A percentile compares a stretch with the other conserved stretches of the same genome.
Evolutionary conservation across 2,113 vertebrate genomes (phyloP).

Genomic region (Sakesphorus luctuosus): DNA sequence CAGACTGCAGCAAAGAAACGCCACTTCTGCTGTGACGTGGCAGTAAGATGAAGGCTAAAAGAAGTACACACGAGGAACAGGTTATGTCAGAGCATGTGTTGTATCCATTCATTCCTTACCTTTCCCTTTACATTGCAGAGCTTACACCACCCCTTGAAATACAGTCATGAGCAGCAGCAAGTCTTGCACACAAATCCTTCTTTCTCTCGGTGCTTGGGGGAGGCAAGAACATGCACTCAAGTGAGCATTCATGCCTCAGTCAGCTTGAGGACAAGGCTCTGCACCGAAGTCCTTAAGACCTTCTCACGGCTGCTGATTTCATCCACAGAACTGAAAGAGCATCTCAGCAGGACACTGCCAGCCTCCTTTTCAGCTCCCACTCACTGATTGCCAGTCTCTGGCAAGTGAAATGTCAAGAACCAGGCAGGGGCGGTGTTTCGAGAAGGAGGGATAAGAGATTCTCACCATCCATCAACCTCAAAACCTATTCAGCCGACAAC

Average conservation of each 20-base stretch:
- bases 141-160: neutral
- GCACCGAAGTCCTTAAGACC: constrained; percentile 48
- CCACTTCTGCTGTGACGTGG: neutral
- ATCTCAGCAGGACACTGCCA: constrained; percentile 70
- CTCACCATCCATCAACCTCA: constrained; percentile 79
- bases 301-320: constrained; percentile 66
- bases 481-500: constrained; percentile 72
- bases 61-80: fast-evolving
- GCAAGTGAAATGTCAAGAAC: constrained; percentile 73
- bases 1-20: neutral
- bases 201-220: neutral
- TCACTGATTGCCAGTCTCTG: constrained; percentile 58
- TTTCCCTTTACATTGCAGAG: constrained; percentile 11
- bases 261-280: constrained; percentile 41
- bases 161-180: neutral
- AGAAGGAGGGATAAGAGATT: constrained; percentile 72
- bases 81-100: neutral
- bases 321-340: constrained; percentile 62
- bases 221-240: neutral
- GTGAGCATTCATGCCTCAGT: constrained; percentile 50
- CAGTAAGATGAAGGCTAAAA: neutral
- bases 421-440: constrained; percentile 69
- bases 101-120: constrained; percentile 23
- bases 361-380: constrained; percentile 69
- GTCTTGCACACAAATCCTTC: neutral